Conservation (phyloP, 2,888 invertebrate species). For the Lathronympha strigana region DNA sequence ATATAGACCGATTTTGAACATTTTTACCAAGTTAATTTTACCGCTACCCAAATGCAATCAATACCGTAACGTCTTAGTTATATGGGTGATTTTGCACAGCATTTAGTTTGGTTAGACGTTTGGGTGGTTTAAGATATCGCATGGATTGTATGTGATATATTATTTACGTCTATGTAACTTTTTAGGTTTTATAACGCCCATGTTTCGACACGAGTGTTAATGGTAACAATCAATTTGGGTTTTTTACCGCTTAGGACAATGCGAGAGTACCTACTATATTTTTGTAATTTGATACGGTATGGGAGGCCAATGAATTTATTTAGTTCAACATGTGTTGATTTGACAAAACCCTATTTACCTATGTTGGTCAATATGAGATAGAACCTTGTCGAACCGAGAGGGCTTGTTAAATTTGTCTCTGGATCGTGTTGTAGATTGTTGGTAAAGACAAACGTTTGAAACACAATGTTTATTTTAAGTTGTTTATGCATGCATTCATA, state of each 20-base stretch:
- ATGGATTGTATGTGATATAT: slow-evolving; percentile 71
- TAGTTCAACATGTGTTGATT: slow-evolving; percentile 6
- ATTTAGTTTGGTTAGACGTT: slow-evolving; percentile 43
- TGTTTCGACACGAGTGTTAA: slow-evolving; percentile 76
- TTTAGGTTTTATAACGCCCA: slow-evolving; percentile 70
- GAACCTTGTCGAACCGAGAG: background rate
- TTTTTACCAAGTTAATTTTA: slow-evolving; percentile 37
- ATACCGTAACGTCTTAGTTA: background rate
- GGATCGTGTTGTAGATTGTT: too few species aligned
- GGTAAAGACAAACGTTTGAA: background rate
- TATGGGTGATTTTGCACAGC: slow-evolving; percentile 14
- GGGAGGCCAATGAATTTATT: slow-evolving; percentile 35
- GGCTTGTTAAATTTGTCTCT: background rate
- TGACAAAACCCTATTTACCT: background rate
- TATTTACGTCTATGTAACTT: slow-evolving; percentile 68
- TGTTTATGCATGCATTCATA: background rate
- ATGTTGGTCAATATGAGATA: background rate
- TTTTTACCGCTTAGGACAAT: slow-evolving; percentile 51
- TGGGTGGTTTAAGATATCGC: slow-evolving; percentile 45
- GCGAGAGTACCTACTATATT: slow-evolving; percentile 27
- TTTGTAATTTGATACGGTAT: slow-evolving; percentile 32
- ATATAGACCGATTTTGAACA: slow-evolving; percentile 74
- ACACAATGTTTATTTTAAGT: background rate
- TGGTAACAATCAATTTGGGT: slow-evolving; percentile 76
- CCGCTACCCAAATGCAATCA: background rate